Conservation (phyloP, 1,140 invertebrate species). For the Teleogryllus occipitalis region DNA sequence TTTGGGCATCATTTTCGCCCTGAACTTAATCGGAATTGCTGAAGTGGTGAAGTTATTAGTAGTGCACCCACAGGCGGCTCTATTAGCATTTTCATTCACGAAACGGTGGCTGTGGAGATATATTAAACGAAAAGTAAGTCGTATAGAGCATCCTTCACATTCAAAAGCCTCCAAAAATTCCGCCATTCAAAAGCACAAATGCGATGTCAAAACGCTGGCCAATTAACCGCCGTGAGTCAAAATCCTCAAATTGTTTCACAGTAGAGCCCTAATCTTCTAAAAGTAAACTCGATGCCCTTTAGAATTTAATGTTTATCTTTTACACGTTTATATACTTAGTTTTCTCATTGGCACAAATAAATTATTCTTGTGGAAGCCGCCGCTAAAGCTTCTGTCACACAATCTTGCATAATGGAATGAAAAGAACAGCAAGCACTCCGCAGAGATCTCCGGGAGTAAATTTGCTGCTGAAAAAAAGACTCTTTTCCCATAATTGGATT, state of each 20-base stretch:
- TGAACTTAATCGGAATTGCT: neutral
- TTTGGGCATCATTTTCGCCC: neutral
- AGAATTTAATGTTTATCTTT: neutral
- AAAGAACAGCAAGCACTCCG: neutral
- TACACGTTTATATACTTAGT: neutral
- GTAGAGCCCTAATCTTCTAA: neutral
- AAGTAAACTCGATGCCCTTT: neutral
- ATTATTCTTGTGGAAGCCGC: neutral
- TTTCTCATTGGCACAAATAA: neutral
- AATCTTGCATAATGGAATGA: neutral
- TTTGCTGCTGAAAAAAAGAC: too few relatives aligned
- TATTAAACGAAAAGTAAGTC: neutral
- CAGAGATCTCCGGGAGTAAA: too few relatives aligned
- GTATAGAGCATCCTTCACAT: neutral
- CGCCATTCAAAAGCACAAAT: neutral
- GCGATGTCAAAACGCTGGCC: neutral
- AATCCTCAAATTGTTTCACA: slow-evolving; percentile 1
- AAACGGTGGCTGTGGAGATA: neutral
- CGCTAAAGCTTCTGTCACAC: neutral
- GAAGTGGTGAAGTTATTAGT: neutral
- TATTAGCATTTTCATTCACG: neutral
- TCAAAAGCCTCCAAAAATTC: neutral
- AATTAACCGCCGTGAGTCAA: neutral
- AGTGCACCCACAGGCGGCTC: neutral
- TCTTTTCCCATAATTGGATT: too few relatives aligned